Evolutionary conservation across 1,140 invertebrate species (phyloP), one percentile per base, ranked within the genome.

Genomic region (Elysia chlorotica): DNA sequence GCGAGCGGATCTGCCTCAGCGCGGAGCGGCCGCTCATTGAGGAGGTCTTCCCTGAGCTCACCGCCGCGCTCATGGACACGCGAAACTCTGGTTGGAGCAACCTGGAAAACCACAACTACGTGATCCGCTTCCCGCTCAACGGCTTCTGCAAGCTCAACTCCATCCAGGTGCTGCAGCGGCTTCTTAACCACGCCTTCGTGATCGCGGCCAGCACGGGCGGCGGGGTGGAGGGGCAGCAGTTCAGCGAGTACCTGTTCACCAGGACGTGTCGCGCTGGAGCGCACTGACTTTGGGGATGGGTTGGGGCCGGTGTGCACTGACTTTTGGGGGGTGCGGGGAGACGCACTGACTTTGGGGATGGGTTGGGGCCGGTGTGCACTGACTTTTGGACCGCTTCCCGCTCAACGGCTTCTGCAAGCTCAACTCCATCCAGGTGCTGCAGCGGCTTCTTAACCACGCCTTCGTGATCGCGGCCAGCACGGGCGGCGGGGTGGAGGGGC

Each of bases 61-160:
- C 92, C 74, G 93, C 95, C 81, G 93, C 93, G 0, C 90, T 95
- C 54, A 92, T 95, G 88, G 94, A 95, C 81, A 92, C 92, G 10
- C 89, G 94, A 35, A 93, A 92, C 35, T 92, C 92, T 31, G 93
- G 85, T 3, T 96, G 94, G 93, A 94, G n/a, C n/a, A n/a, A 94
- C 80, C 92, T 95, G 78, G 95, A 96, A 86, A 91, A 92, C 53
- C 90, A n/a, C n/a, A n/a, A 93, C 38, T 93, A 95, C 87, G 93
- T 96, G 14, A 95, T 96, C 65, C 89, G 95, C 56, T 96, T 96
- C 83, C 95, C 95, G 1, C 88, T 97, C 17, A 97, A 97, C 85
- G 94, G 95, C 74, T 96, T 95, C 86, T 96, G 94, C 87, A 96
- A 96, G 84, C 87, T 97, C 31, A 96, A 96, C 85, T 96, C 94